A percentile compares a stretch with the other conserved stretches of the same genome.
Conservation (phyloP, 1,140 invertebrate species). For the Acromyrmex heyeri region DNA sequence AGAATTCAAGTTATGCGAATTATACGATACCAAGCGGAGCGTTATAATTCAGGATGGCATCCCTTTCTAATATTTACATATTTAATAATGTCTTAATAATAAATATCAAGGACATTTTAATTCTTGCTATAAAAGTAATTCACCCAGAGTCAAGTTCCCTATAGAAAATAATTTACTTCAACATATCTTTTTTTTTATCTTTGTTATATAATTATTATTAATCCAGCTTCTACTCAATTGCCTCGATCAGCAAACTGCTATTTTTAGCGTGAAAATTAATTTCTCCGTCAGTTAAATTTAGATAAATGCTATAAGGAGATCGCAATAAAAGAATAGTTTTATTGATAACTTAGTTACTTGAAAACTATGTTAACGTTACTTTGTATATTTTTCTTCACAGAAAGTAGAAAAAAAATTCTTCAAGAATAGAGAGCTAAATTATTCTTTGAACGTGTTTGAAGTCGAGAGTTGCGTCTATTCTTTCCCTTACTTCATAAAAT, state of each 20-base stretch:
- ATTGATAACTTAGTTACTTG: background rate
- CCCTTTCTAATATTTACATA: background rate
- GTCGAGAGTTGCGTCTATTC: background rate
- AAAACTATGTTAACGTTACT: background rate
- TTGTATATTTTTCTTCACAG: background rate
- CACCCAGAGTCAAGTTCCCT: background rate
- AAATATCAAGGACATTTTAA: constrained; percentile 1
- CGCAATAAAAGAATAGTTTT: background rate
- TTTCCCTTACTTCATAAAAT: constrained; percentile 28
- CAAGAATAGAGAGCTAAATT: background rate
- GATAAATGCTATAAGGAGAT: background rate
- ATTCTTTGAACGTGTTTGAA: background rate
- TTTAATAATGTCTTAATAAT: background rate
- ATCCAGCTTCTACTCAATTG: background rate
- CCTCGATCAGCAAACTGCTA: background rate
- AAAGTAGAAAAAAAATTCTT: background rate
- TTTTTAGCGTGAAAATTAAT: background rate
- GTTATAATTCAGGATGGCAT: background rate
- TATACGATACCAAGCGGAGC: background rate
- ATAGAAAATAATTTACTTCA: background rate
- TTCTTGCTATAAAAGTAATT: background rate
- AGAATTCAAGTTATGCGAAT: constrained; percentile 37
- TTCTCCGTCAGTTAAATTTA: background rate
- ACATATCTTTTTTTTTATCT: background rate
- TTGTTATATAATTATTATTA: constrained; percentile 8